phyloP scores from a whole-genome alignment of 2,113 vertebrate species.

The Phaethon lepturus region DNA sequence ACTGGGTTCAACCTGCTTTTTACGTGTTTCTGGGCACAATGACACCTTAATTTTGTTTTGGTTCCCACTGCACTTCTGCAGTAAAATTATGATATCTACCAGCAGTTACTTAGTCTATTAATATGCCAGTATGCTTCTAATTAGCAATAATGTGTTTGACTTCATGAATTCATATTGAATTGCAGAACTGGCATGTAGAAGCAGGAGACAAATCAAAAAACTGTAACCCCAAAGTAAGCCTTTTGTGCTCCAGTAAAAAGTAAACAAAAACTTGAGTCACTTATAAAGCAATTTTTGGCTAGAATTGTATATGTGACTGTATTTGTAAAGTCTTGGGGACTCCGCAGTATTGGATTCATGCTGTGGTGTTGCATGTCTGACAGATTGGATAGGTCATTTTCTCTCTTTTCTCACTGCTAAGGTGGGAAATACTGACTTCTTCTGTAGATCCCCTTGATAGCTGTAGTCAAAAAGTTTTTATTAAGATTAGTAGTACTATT shows the following conservation, averaged over 20 bases:
- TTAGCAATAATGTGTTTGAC: not conserved
- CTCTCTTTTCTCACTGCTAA: not conserved
- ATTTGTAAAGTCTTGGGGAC: not conserved
- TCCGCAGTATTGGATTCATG: not conserved
- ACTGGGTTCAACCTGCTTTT: not conserved
- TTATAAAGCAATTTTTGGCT: not conserved
- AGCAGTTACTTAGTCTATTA: not conserved
- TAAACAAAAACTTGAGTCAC: not conserved
- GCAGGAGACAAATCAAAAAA: not conserved
- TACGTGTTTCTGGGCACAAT: not conserved
- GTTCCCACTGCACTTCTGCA: not conserved
- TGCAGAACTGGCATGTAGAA: not conserved
- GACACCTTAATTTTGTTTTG: not conserved
- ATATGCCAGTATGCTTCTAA: not conserved
- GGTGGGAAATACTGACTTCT: not conserved
- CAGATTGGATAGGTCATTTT: not conserved
- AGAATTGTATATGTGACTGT: not conserved
- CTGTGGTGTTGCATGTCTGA: rapidly evolving
- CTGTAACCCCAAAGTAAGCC: not conserved
- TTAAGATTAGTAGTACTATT: not conserved
- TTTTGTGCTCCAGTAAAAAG: not conserved
- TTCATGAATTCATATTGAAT: not conserved
- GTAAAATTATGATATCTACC: not conserved
- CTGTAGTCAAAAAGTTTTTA: not conserved
- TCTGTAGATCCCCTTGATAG: not conserved